Evolutionary conservation across 2,113 vertebrate species (phyloP), one percentile per base, ranked within the genome.

Genomic region (Orycteropus afer): DNA sequence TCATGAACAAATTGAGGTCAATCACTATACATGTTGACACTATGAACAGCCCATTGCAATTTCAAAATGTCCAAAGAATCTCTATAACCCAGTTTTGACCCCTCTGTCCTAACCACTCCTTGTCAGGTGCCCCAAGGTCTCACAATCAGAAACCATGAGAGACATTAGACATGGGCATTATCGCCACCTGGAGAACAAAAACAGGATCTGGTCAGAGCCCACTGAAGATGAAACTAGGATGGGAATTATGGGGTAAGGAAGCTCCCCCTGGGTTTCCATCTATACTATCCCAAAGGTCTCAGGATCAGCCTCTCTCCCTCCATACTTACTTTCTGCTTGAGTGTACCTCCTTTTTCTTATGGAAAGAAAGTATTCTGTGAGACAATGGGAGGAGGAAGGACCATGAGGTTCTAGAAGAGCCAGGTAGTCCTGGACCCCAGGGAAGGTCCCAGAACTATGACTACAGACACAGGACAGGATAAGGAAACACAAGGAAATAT

Each of bases 181-280:
- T 87, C 9, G 0, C 1, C 7, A 2, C 1, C 86, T 94, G 29
- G 13, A 0, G 37, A 91, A 86, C 40, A 94, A 37, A 77, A 11
- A 88, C 42, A 86, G 45, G 8, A 23, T 0, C 0, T 4, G 40
- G 78, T 83, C 47, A 89, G 86, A 79, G 22, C 5, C 2, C 14
- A 8, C 3, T 17, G 25, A 0, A 79, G 37, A 47, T 6, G 3
- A 6, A 13, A n/a, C 1, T 3, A 2, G 34, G 53, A 83, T 53
- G 25, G 57, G 27, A 23, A 59, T 49, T 37, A 1, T 53, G 8
- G 40, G 15, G 10, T 18, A 7, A 22, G 7, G 1, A 14, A 79
- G 42, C 1, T 63, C 34, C 49, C 25, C n/a, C 20, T 0, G 14
- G 61, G 4, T 23, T 71, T 55, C 18, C 0, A 0, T 59, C 23